Evolutionary conservation across 1,140 invertebrate genomes (phyloP).

Genomic region (Paralvinella palmiformis): DNA sequence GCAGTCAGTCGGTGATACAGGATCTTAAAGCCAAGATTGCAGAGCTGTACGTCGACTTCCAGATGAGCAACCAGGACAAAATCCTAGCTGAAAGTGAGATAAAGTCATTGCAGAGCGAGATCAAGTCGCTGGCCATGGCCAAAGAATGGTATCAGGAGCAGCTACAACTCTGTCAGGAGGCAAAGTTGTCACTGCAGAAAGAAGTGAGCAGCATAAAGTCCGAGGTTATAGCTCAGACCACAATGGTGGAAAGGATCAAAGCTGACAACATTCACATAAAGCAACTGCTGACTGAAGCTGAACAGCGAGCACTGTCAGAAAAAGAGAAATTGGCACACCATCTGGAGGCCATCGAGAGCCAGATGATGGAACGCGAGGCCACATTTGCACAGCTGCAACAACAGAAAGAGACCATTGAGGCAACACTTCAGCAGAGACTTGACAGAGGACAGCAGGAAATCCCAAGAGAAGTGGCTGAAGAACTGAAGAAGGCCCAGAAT

Average conservation of each 20-base stretch:
- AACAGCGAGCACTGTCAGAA: slow-evolving; percentile 39
- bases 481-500: slow-evolving; percentile 41
- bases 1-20: slow-evolving; percentile 47
- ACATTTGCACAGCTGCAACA: slow-evolving; percentile 49
- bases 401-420: slow-evolving; percentile 44
- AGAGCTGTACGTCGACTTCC: slow-evolving; percentile 51
- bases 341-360: slow-evolving; percentile 51
- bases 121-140: slow-evolving; percentile 44
- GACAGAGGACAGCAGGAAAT: not conserved
- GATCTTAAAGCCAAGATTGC: slow-evolving; percentile 52
- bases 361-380: slow-evolving; percentile 52
- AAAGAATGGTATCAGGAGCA: slow-evolving; percentile 54
- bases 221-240: slow-evolving; percentile 34
- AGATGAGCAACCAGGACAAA: slow-evolving; percentile 42
- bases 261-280: slow-evolving; percentile 42
- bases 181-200: slow-evolving; percentile 42
- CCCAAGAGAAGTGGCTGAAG: slow-evolving; percentile 14
- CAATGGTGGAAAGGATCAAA: slow-evolving; percentile 45
- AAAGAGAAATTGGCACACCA: slow-evolving; percentile 51
- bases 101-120: slow-evolving; percentile 43
- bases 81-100: slow-evolving; percentile 47
- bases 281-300: slow-evolving; percentile 44
- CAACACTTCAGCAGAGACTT: slow-evolving; percentile 9
- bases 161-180: slow-evolving; percentile 44
- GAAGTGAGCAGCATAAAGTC: slow-evolving; percentile 47